Evolutionary conservation across 2,113 vertebrate species (phyloP).

Genomic region (Leptodactylus fuscus): DNA sequence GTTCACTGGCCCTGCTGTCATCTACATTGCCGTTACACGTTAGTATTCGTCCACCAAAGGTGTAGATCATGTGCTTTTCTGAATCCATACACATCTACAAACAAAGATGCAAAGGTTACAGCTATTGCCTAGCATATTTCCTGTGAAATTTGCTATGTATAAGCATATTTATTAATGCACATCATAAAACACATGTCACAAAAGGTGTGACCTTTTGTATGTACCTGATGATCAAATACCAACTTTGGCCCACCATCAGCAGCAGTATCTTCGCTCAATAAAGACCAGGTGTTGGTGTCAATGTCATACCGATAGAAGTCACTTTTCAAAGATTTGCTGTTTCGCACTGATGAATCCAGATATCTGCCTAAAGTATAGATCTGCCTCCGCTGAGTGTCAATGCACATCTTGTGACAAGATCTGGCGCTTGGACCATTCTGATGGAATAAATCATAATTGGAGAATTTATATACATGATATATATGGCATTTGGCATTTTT

Average conservation of each 20-base stretch:
- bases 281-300: slow-evolving; percentile 91
- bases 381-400: slow-evolving; percentile 93
- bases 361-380: slow-evolving; percentile 97
- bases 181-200: no score
- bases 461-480: neutral
- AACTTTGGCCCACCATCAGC: slow-evolving; percentile 94
- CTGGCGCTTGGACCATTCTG: slow-evolving; percentile 95
- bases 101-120: neutral
- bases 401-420: slow-evolving; percentile 99
- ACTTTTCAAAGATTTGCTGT: slow-evolving; percentile 97
- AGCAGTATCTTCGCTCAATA: slow-evolving; percentile 95
- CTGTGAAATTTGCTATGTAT: no score
- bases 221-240: slow-evolving; percentile 98
- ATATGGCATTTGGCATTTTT: neutral
- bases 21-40: slow-evolving; percentile 95
- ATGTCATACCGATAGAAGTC: slow-evolving; percentile 98
- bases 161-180: no score
- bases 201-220: slow-evolving; percentile 19
- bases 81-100: slow-evolving; percentile 99
- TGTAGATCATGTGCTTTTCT: slow-evolving; percentile 99
- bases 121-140: neutral
- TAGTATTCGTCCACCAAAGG: slow-evolving; percentile 94
- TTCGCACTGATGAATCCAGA: slow-evolving; percentile 95
- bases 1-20: slow-evolving; percentile 92
- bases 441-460: slow-evolving; percentile 16